Percentiles rank a stretch among this genome's conserved stretches.
phyloP scores from a whole-genome alignment of 2,113 vertebrate genomes.

The Gnathonemus echidnorhynchus region DNA sequence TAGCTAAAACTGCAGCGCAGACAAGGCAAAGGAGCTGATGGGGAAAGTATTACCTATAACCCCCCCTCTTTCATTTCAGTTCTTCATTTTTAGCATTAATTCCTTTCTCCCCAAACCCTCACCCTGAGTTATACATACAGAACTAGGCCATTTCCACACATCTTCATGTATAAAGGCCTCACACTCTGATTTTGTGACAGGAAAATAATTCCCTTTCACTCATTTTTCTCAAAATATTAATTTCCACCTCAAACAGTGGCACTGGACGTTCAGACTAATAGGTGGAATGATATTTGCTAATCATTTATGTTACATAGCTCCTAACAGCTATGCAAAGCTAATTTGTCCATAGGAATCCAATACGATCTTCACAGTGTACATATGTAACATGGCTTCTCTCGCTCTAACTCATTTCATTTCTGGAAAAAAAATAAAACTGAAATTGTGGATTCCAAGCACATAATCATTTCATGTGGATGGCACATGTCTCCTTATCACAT shows the following conservation, averaged over 20 bases:
- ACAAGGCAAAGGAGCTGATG: conserved; percentile 52
- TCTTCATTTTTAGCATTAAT: conserved; percentile 52
- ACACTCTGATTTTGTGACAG: conserved; percentile 70
- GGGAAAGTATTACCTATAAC: conserved; percentile 50
- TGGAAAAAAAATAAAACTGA: neutral
- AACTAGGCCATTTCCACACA: conserved; percentile 65
- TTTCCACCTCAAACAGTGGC: conserved; percentile 80
- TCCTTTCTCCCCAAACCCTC: conserved; percentile 44
- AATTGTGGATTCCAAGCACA: conserved; percentile 28
- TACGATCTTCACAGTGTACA: conserved; percentile 76
- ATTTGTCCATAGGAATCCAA: conserved; percentile 85
- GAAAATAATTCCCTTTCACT: conserved; percentile 66
- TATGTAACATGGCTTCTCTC: conserved; percentile 73
- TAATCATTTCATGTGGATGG: conserved; percentile 25
- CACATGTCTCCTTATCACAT: neutral
- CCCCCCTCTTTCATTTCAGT: conserved; percentile 41
- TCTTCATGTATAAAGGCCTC: conserved; percentile 73
- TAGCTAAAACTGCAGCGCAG: conserved; percentile 57
- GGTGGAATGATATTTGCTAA: conserved; percentile 94
- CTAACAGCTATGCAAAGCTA: conserved; percentile 79
- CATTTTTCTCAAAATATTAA: conserved; percentile 71
- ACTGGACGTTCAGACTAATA: conserved; percentile 88
- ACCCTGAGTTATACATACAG: conserved; percentile 60
- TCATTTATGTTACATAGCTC: conserved; percentile 89
- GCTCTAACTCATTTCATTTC: conserved; percentile 49